phyloP scores from a whole-genome alignment of 2,888 invertebrate genomes.

The Ryuthela nishihirai region DNA sequence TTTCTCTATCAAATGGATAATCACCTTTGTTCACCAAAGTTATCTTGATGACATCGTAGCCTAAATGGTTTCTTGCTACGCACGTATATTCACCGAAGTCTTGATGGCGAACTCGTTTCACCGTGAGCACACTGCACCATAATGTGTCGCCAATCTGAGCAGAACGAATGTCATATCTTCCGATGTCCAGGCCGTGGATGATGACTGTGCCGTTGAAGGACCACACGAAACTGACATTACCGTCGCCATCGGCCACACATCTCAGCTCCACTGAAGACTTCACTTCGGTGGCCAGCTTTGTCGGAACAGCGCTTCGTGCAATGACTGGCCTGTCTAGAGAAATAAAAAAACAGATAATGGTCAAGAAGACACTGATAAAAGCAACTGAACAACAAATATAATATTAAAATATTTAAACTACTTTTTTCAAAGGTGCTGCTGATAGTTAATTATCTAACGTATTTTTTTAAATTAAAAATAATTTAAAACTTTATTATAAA shows the following conservation, averaged over 20 bases:
- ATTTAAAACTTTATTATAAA: no score
- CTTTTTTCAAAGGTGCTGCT: no score
- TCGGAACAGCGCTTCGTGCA: constrained; percentile 70
- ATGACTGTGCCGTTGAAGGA: constrained; percentile 69
- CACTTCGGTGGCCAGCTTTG: constrained; percentile 80
- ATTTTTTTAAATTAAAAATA: no score
- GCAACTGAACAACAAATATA: no score
- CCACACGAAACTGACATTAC: constrained; percentile 81
- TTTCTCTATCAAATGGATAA: no score
- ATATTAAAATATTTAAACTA: no score
- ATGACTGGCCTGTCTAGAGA: constrained; percentile 77
- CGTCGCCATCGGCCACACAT: constrained; percentile 72
- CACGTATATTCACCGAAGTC: constrained; percentile 92
- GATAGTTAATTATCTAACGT: no score
- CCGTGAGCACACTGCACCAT: constrained; percentile 73
- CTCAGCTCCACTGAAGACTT: constrained; percentile 60
- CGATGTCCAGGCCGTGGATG: constrained; percentile 61
- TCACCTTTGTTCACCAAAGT: constrained; percentile 74
- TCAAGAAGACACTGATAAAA: no score
- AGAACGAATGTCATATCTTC: constrained; percentile 72
- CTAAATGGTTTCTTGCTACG: constrained; percentile 78
- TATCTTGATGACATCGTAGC: constrained; percentile 71
- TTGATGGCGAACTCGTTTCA: constrained; percentile 71
- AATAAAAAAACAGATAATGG: no score
- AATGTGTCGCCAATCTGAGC: constrained; percentile 66